phyloP scores from a whole-genome alignment of 2,113 vertebrate genomes.

The Paracanthobrama guichenoti region DNA sequence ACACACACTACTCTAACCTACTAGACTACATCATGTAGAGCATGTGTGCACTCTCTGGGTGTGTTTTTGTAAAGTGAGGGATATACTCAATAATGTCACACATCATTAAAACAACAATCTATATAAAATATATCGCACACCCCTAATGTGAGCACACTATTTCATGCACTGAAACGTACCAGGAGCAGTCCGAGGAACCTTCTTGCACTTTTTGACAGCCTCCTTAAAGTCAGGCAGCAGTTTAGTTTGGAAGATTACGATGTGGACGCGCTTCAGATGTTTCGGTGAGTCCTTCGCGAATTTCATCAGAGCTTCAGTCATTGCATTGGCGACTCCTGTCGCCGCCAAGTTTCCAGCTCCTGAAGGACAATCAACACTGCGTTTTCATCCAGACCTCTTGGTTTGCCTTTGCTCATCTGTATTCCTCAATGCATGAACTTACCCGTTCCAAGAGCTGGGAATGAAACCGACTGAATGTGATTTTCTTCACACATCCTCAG shows the following conservation, averaged over 20 bases:
- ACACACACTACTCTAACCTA: too few relatives aligned
- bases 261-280: conserved; percentile 54
- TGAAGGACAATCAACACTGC: conserved; percentile 32
- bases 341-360: conserved; percentile 61
- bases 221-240: conserved; percentile 60
- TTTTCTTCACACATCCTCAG: conserved; percentile 61
- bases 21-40: too few relatives aligned
- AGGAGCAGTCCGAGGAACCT: not conserved
- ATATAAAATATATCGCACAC: too few relatives aligned
- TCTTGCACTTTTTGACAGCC: conserved; percentile 53
- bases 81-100: too few relatives aligned
- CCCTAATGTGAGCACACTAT: not conserved
- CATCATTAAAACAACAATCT: too few relatives aligned
- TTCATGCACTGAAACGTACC: not conserved
- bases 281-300: conserved; percentile 38
- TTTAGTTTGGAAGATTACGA: conserved; percentile 62
- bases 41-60: too few relatives aligned
- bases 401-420: not conserved
- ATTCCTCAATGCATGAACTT: not conserved
- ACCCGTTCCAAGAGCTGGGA: conserved; percentile 68
- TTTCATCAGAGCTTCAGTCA: conserved; percentile 56
- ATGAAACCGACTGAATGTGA: conserved; percentile 62
- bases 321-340: conserved; percentile 54
- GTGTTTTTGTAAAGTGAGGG: too few relatives aligned
- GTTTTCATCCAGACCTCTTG: not conserved